Conservation (phyloP, 2,888 invertebrate genomes). For the Disparrhopalites patrizii region DNA sequence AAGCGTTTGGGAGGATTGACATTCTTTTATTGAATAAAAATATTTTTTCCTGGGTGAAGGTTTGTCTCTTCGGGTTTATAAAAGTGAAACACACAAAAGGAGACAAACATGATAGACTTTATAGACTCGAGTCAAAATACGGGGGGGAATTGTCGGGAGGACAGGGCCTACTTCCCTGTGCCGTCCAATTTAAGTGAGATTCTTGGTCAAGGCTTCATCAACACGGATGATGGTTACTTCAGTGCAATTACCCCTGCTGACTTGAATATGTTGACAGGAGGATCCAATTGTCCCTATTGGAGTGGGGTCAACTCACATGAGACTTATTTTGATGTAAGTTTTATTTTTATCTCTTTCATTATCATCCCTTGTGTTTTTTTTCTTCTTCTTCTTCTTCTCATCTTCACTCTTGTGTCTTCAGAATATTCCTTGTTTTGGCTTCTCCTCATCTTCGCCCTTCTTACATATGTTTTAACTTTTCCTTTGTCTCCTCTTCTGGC, state of each 20-base stretch:
- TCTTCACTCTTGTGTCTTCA: too few relatives aligned
- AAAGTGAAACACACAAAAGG: too few relatives aligned
- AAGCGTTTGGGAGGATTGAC: too few relatives aligned
- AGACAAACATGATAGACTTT: conserved; percentile 18
- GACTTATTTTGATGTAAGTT: conserved; percentile 23
- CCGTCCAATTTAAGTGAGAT: conserved; percentile 25
- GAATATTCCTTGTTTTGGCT: too few relatives aligned
- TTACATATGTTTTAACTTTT: too few relatives aligned
- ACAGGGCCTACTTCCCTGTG: conserved; percentile 17
- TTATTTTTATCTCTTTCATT: not conserved
- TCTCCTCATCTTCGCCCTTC: too few relatives aligned
- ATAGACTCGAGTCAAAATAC: conserved; percentile 2
- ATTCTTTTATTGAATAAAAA: not conserved
- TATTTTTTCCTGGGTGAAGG: not conserved
- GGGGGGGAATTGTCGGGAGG: too few relatives aligned
- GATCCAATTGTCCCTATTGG: conserved; percentile 12
- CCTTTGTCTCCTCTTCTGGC: too few relatives aligned
- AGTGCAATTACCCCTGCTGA: conserved; percentile 4
- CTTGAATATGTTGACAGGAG: not conserved
- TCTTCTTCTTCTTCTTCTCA: not conserved
- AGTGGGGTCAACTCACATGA: conserved; percentile 21
- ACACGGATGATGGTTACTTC: conserved; percentile 2
- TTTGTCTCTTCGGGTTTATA: too few relatives aligned
- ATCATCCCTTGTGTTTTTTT: not conserved
- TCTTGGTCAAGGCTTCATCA: conserved; percentile 16